These are phyloP conservation scores for Lepas anatifera DNA, from an alignment of 2,888 invertebrate genomes.

Conservation along the genomic window DNA sequence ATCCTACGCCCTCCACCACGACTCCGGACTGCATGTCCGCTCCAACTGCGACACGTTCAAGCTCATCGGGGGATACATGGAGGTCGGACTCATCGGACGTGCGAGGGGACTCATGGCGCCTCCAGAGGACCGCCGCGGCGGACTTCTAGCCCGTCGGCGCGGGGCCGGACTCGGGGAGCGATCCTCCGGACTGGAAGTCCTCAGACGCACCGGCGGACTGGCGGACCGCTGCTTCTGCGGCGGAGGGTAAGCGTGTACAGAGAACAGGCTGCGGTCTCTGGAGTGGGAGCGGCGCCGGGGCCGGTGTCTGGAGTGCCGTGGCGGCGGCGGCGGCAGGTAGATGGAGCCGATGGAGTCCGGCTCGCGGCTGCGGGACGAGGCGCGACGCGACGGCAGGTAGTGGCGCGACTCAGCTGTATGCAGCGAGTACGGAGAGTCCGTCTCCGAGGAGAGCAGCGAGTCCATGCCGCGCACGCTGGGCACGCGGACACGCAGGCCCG, in stretches of 20 bases:
- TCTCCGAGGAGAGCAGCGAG: slow-evolving; percentile 2
- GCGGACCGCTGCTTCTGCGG: background rate
- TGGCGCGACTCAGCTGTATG: background rate
- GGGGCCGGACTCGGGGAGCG: background rate
- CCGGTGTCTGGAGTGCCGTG: background rate
- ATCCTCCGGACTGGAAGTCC: too few relatives aligned
- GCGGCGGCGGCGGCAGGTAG: background rate
- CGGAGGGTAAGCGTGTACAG: background rate
- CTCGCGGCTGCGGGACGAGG: background rate
- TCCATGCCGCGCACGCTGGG: slow-evolving; percentile 53
- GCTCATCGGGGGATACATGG: background rate
- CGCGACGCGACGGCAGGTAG: background rate
- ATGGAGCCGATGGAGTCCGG: background rate
- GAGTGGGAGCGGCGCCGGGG: slow-evolving; percentile 1
- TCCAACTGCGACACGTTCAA: background rate
- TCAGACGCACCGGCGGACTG: background rate
- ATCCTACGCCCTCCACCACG: background rate
- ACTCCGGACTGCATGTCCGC: background rate
- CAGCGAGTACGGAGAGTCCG: background rate
- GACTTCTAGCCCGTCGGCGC: background rate
- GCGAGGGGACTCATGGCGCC: background rate
- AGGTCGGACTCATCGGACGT: background rate
- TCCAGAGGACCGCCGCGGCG: background rate
- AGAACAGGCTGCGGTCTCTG: background rate
- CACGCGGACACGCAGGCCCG: slow-evolving; percentile 78